phyloP scores from a whole-genome alignment of 2,113 vertebrate genomes.

The Saccopteryx bilineata region DNA sequence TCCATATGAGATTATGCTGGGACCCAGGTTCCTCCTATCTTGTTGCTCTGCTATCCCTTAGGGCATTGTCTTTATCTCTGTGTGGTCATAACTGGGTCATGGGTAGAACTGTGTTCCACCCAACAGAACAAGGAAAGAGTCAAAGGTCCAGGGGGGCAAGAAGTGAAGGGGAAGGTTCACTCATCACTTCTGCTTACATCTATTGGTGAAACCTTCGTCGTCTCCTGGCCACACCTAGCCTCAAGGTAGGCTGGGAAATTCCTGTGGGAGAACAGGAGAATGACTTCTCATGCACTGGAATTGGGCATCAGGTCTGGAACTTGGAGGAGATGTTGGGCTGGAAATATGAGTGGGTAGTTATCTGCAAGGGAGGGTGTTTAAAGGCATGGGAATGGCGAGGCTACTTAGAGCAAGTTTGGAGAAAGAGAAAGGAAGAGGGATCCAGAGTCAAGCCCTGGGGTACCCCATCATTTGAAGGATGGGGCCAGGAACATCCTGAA shows the following conservation, averaged over 20 bases:
- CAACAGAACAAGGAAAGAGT: background rate
- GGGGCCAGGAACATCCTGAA: too few species aligned
- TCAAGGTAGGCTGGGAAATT: background rate
- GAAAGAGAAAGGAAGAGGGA: background rate
- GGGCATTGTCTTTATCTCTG: background rate
- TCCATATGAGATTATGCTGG: background rate
- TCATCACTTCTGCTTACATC: background rate
- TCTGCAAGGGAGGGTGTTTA: background rate
- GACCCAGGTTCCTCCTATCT: background rate
- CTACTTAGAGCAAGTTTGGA: fast-evolving
- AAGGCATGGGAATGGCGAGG: background rate
- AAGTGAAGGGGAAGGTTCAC: background rate
- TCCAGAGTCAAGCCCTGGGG: background rate
- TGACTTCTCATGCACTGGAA: background rate
- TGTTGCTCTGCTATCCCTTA: background rate
- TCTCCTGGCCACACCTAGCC: background rate
- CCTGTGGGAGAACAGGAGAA: background rate
- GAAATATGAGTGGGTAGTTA: background rate
- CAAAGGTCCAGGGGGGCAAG: too few species aligned
- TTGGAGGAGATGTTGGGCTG: background rate
- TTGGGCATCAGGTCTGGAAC: background rate
- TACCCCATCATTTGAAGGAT: background rate
- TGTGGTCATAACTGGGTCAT: background rate
- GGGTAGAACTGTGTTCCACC: background rate
- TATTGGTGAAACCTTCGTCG: fast-evolving